Evolutionary conservation across 92 coral and sea anemone species (phyloP).

Genomic region (Pocillopora grandis): DNA sequence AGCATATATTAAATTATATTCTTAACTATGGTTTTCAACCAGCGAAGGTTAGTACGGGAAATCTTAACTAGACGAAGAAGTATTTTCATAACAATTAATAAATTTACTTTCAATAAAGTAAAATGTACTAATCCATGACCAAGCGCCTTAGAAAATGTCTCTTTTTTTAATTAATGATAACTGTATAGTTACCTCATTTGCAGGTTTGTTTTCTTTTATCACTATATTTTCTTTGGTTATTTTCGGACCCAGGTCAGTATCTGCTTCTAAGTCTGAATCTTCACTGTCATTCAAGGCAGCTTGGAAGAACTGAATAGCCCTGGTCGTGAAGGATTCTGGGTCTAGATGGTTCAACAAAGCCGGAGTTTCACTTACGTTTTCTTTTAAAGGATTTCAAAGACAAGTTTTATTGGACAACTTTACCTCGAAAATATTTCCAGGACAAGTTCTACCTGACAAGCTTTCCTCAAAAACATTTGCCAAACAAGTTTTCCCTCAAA

Average conservation of each 20-base stretch:
- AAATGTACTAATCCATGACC: neutral
- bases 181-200: neutral
- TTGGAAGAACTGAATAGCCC: slow-evolving; percentile 28
- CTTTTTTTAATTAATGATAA: no score
- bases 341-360: neutral
- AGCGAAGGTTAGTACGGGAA: no score
- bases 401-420: no score
- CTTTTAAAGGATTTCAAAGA: no score
- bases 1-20: no score
- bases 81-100: neutral
- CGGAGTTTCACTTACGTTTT: neutral
- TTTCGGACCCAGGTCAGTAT: neutral
- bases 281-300: neutral
- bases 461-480: no score
- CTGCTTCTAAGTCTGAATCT: slow-evolving; percentile 26
- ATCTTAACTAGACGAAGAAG: no score
- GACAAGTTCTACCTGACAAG: no score
- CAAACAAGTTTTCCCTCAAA: no score
- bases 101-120: neutral
- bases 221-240: neutral
- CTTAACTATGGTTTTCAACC: no score
- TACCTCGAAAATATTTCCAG: no score
- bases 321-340: slow-evolving; percentile 15
- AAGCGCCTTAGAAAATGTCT: no score
- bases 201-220: slow-evolving; percentile 15